These are phyloP conservation scores for Otolemur garnettii DNA, from an alignment of 2,113 vertebrate genomes.

Conservation along the genomic window DNA sequence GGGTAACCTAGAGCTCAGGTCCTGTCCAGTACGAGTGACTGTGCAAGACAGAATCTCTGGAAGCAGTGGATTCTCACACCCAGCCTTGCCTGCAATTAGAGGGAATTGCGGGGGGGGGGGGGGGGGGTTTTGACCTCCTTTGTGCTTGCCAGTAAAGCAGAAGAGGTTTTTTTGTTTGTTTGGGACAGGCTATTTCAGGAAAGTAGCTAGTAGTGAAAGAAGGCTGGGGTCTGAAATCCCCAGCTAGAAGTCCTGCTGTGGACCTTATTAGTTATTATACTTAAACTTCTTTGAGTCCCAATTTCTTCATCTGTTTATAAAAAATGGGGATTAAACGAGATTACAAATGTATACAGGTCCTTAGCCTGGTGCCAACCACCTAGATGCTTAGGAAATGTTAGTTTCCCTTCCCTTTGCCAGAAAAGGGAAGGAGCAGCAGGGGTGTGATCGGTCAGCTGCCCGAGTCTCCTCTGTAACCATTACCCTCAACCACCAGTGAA, in stretches of 20 bases:
- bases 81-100: background rate
- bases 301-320: slow-evolving; percentile 40
- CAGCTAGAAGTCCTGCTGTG: background rate
- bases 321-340: slow-evolving; percentile 27
- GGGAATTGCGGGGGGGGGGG: background rate
- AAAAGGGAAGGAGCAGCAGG: slow-evolving; percentile 57
- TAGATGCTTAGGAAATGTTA: slow-evolving; percentile 57
- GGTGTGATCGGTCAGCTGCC: background rate
- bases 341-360: background rate
- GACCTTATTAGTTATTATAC: background rate
- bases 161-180: background rate
- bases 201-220: background rate
- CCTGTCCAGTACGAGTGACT: background rate
- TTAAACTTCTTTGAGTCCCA: background rate
- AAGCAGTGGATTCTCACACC: background rate
- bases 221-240: background rate
- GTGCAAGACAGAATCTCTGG: background rate
- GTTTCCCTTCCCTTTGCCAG: slow-evolving; percentile 68
- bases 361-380: background rate
- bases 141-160: background rate
- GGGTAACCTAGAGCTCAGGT: background rate
- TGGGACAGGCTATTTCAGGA: background rate
- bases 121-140: no score
- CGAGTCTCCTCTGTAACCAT: background rate
- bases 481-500: background rate